Percentiles rank a stretch among this genome's conserved stretches.
Conservation (phyloP, 30 jellyfish, hydroid and myxozoan species). For the Chironex yamaguchii region DNA sequence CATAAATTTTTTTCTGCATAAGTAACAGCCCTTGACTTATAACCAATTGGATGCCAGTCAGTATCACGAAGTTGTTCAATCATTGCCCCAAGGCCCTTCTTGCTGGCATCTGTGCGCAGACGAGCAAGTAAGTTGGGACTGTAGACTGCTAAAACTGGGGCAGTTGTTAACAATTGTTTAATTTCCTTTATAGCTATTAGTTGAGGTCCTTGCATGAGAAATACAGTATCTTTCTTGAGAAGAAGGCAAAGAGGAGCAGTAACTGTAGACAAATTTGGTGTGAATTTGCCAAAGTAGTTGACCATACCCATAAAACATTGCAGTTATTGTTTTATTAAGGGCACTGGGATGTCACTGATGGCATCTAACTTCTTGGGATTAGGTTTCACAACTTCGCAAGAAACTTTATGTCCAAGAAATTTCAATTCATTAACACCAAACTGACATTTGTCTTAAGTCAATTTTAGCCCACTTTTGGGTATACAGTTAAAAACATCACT, state of each 20-base stretch:
- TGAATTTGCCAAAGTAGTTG: constrained; percentile 40
- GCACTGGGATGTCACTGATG: constrained; percentile 5
- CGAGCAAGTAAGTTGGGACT: neutral
- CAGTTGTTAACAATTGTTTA: neutral
- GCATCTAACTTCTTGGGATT: neutral
- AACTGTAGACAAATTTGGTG: constrained; percentile 11
- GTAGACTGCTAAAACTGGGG: neutral
- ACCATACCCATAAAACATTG: constrained; percentile 47
- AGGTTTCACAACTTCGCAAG: neutral
- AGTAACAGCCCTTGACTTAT: too few species aligned
- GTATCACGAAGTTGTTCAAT: neutral
- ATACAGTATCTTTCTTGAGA: constrained; percentile 7
- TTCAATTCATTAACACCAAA: neutral
- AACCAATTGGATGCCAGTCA: too few species aligned
- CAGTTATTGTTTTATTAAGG: neutral
- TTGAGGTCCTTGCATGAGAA: neutral
- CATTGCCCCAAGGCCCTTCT: neutral
- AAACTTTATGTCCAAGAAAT: constrained; percentile 3
- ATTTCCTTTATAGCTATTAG: neutral
- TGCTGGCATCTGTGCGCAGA: neutral
- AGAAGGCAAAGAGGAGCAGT: constrained; percentile 45
- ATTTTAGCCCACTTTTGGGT: too few species aligned
- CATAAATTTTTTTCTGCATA: too few species aligned
- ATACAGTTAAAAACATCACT: too few species aligned
- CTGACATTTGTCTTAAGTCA: too few species aligned